These are phyloP conservation scores for Phyllopteryx taeniolatus DNA, from an alignment of 2,113 vertebrate genomes.

Conservation along the genomic window DNA sequence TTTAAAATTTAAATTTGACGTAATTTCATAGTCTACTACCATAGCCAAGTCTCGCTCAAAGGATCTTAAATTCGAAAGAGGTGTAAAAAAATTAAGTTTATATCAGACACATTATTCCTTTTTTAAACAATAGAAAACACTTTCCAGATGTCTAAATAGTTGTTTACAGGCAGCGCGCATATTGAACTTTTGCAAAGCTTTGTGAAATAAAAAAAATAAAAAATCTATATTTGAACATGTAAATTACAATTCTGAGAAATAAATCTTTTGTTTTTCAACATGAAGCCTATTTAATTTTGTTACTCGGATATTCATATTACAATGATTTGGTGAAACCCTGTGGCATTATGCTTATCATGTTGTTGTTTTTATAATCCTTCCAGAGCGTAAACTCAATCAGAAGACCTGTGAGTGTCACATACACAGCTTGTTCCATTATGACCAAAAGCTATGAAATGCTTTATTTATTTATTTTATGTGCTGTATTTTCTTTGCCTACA, in stretches of 20 bases:
- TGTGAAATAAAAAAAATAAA: no score
- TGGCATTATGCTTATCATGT: not conserved
- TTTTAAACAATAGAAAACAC: not conserved
- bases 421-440: conserved; percentile 19
- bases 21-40: not conserved
- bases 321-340: not conserved
- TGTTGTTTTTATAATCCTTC: conserved; percentile 55
- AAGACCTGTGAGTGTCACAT: conserved; percentile 79
- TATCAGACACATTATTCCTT: not conserved
- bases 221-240: not conserved
- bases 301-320: not conserved
- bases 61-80: not conserved
- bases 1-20: not conserved
- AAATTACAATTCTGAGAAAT: not conserved
- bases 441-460: not conserved
- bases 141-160: not conserved
- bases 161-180: not conserved
- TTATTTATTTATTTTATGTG: not conserved
- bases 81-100: not conserved
- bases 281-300: not conserved
- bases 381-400: conserved; percentile 93
- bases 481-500: conserved; percentile 46
- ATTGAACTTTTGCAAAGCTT: not conserved
- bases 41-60: not conserved
- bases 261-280: not conserved